phyloP scores from a whole-genome alignment of 2,888 invertebrate genomes.

The Epistrophe grossulariae region DNA sequence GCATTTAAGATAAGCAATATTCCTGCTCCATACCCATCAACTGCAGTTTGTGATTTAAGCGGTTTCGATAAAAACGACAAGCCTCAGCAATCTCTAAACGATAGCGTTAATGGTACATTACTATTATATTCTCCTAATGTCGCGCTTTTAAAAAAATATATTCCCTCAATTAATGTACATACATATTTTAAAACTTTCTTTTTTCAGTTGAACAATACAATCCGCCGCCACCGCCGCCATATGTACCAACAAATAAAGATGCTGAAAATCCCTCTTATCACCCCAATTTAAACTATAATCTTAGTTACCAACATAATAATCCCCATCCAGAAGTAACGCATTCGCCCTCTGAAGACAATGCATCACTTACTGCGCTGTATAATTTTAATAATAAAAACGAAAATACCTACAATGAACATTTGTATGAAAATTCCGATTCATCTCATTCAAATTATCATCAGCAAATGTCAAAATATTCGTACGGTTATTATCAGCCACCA shows the following conservation, averaged over 20 bases:
- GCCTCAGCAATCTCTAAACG: conserved; percentile 37
- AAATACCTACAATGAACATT: conserved; percentile 57
- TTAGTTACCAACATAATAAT: conserved; percentile 46
- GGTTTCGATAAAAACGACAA: conserved; percentile 62
- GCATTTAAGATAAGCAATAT: conserved; percentile 77
- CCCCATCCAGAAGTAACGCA: conserved; percentile 37
- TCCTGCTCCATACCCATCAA: conserved; percentile 77
- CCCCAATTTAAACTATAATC: conserved; percentile 42
- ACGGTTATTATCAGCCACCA: conserved; percentile 80
- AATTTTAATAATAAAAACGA: conserved; percentile 60
- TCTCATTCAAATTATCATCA: conserved; percentile 76
- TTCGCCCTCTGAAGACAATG: conserved; percentile 48
- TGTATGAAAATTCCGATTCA: conserved; percentile 52
- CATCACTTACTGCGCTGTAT: conserved; percentile 53
- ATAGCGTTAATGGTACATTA: conserved; percentile 51
- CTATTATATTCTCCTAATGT: not conserved
- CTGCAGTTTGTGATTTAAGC: conserved; percentile 47
- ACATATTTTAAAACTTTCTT: not conserved
- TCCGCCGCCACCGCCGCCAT: conserved; percentile 16
- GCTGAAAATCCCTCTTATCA: conserved; percentile 51
- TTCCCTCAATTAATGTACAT: not conserved
- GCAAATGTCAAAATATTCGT: conserved; percentile 80
- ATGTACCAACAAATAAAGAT: conserved; percentile 42
- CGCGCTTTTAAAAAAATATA: not conserved
- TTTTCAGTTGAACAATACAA: conserved; percentile 58